Percentiles rank a stretch among this genome's conserved stretches.
These are phyloP conservation scores for Bathynomus jamesi DNA, from an alignment of 1,140 invertebrate species.

Conservation along the genomic window DNA sequence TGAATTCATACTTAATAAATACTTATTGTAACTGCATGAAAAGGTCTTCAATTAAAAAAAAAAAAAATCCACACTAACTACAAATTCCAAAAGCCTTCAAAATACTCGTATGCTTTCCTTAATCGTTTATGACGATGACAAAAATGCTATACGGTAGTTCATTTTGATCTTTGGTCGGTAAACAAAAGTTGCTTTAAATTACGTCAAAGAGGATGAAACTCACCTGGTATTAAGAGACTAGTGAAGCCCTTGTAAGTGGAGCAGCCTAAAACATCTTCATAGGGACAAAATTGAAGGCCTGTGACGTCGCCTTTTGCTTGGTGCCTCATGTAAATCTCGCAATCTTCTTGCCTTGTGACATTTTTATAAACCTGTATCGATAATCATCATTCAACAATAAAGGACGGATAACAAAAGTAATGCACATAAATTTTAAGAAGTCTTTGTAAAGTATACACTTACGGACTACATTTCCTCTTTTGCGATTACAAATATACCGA, in stretches of 20 bases:
- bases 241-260: constrained; percentile 72
- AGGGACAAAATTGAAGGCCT: constrained; percentile 71
- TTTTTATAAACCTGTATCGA: background rate
- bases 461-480: no score
- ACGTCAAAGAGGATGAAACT: no score
- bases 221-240: constrained; percentile 86
- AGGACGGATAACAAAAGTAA: no score
- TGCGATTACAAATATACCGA: no score
- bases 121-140: no score
- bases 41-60: background rate
- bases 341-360: background rate
- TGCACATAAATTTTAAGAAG: no score
- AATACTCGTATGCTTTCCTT: background rate
- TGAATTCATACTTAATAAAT: no score
- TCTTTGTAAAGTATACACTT: no score
- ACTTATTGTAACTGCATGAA: no score
- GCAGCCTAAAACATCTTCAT: constrained; percentile 94
- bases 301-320: background rate
- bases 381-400: no score
- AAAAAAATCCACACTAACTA: background rate
- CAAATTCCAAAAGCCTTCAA: background rate
- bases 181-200: background rate
- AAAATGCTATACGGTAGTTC: no score
- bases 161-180: background rate
- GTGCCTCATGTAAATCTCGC: background rate